Evolutionary conservation across 2,797 vertebrate species (phyloP), one percentile per base, ranked within the genome.

Genomic region (Selene dorsalis): DNA sequence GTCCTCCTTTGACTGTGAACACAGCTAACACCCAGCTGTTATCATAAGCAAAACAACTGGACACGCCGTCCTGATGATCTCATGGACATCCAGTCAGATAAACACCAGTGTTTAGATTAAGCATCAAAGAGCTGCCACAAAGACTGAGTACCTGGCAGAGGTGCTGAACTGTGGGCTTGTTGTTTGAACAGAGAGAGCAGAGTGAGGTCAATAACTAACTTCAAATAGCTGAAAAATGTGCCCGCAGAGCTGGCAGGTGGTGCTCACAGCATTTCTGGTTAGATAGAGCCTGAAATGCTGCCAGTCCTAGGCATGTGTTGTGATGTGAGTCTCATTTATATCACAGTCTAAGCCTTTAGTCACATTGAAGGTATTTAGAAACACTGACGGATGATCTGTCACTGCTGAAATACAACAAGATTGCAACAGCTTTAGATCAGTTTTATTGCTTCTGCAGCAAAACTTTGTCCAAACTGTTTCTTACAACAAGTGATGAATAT

Each of bases 41-140:
- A 84, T 90, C 80, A 84, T 50, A 86, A 90, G 26, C 91, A 93
- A 92, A 94, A 93, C 87, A 93, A 92, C 72, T 75, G 88, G 73
- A 92, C 77, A 83, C 66, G 70, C 78, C 75, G 79, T 75, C 74
- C 60, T 63, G 72, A 80, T 91, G 86, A 92, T 83, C 90, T 91
- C 90, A 91, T 73, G 59, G 61, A 73, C 63, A 79, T 59, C 75
- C 68, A 79, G 81, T 75, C 87, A 86, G 83, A 90, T 90, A 91
- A 92, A 92, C 85, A 87, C 56, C 79, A 17, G 78, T 76, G 88
- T 86, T 87, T 87, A 88, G 88, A 90, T 90, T 88, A 86, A 76
- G 77, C 90, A 87, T 93, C 90, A 93, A 93, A 93, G 91, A 77
- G 56, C 87, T 91, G 91, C 75, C 88, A 87, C 73, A 72, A 87